Percentiles rank a stretch among this genome's conserved stretches.
Conservation (phyloP, 2,888 invertebrate species). For the Eilema depressum region DNA sequence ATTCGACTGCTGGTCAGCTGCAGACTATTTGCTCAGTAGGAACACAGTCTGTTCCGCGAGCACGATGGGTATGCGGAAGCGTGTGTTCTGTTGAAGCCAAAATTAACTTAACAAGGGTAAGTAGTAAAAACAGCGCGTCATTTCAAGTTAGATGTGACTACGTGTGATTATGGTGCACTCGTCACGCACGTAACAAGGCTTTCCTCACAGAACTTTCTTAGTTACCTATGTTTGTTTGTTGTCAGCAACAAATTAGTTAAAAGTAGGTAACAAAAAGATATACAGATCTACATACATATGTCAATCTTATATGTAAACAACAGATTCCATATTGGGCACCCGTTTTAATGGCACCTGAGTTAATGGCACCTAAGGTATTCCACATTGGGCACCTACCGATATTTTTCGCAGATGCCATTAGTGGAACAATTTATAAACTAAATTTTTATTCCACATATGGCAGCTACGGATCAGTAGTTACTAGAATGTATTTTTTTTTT, state of each 20-base stretch:
- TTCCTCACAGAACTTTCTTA: slow-evolving; percentile 32
- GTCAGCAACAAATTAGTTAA: background rate
- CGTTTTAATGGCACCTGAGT: too few species aligned
- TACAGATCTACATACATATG: background rate
- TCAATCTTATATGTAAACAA: background rate
- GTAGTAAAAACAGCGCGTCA: slow-evolving; percentile 52
- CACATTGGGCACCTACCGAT: too few species aligned
- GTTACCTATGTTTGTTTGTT: slow-evolving; percentile 7
- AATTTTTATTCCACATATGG: too few species aligned
- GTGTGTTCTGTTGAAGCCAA: slow-evolving; percentile 60
- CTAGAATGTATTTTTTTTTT: too few species aligned
- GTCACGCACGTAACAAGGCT: slow-evolving; percentile 26
- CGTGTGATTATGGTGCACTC: slow-evolving; percentile 29
- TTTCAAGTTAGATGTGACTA: slow-evolving; percentile 36
- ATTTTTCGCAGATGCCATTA: too few species aligned
- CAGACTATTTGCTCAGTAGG: slow-evolving; percentile 6
- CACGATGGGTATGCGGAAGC: slow-evolving; percentile 57
- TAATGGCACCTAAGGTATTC: too few species aligned
- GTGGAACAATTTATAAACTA: too few species aligned
- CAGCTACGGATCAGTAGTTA: too few species aligned
- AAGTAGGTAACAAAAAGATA: background rate
- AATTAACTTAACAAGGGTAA: slow-evolving; percentile 67
- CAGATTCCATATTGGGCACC: too few species aligned
- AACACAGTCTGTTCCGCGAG: background rate
- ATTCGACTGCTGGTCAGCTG: background rate